Base-by-base conservation (phyloP, 2,113 vertebrate species). In the Lampris incognitus region DNA sequence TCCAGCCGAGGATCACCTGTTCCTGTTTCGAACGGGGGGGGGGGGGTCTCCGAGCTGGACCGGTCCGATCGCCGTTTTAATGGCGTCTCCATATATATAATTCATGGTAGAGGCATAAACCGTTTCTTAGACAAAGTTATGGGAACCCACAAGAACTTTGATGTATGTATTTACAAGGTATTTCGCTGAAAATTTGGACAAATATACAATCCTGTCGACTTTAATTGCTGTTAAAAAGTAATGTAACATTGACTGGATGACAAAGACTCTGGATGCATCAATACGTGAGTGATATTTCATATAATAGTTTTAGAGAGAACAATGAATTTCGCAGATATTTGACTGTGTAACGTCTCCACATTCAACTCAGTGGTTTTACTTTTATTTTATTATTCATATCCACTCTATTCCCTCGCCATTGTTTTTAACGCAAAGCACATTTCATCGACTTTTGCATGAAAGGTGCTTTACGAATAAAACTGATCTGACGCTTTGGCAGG, bases 181-280 rank as follows among this genome's bases (percentile, higher is more conserved):
- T 36, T 52, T 61, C n/a, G 69, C 37, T 61, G 51, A 66, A 55
- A 72, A 6, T 11, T 36, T 74, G 66, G 78, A 46, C 2, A 5
- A 2, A 46, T 46, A 2, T 46, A 46, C 44, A 46, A 7, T 7
- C 44, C 65, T 48, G 72, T 55, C 55, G 59, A 5, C 62, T 71
- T 66, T 56, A 59, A 74, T 59, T 60, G 3, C 61, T 3, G 59
- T 54, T 24, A 24, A 24, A 59, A 60, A 59, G 51, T 60, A 59
- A 74, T 63, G 51, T 63, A 44, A 2, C 46, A 48, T 74, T 59
- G 40, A 60, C 58, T 42, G 72, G 66, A 52, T 77, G 24, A 24
- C 24, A 24, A 24, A 24, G 24, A 24, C 24, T 24, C 24, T 24
- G 24, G 24, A 24, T 24, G 24, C 24, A 24, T 24, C 24, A 24